phyloP scores from a whole-genome alignment of 1,140 invertebrate genomes.

The Dolichoris vasculosae region DNA sequence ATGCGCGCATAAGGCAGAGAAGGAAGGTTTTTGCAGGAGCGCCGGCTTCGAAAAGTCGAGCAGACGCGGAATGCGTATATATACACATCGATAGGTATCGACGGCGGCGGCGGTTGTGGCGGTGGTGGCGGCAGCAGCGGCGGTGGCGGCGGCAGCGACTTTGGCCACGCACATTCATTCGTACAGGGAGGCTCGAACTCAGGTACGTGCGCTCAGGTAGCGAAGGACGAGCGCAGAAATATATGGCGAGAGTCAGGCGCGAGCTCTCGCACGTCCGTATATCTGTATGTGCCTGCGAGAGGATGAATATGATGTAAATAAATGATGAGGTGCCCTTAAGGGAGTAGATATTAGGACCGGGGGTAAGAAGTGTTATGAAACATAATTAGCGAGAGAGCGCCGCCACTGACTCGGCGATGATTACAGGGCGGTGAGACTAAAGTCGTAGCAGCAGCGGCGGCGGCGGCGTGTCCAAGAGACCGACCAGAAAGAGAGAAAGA shows the following conservation, averaged over 20 bases:
- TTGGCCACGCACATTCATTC: neutral
- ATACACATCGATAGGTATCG: constrained; percentile 7
- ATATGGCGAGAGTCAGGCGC: neutral
- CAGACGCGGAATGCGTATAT: neutral
- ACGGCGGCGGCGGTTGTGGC: neutral
- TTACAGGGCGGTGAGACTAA: constrained; percentile 71
- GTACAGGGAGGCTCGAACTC: neutral
- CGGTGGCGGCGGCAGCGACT: neutral
- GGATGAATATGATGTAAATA: constrained; percentile 72
- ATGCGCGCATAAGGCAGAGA: neutral
- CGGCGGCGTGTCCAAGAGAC: constrained; percentile 25
- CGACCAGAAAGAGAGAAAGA: neutral
- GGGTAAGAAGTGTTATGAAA: constrained; percentile 73
- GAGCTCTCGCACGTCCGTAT: neutral
- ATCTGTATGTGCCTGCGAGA: neutral
- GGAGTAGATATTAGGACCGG: constrained; percentile 64
- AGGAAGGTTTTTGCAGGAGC: constrained; percentile 53
- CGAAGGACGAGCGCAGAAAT: constrained; percentile 14
- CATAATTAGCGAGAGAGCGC: constrained; percentile 69
- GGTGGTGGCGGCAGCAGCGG: neutral
- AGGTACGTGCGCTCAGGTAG: constrained; percentile 14
- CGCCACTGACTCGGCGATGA: constrained; percentile 71
- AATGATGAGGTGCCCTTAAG: constrained; percentile 71
- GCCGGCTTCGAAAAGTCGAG: constrained; percentile 54
- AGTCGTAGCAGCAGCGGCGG: constrained; percentile 57